A percentile compares a stretch with the other conserved stretches of the same genome.
These are phyloP conservation scores for Hylia prasina DNA, from an alignment of 2,113 vertebrate genomes.

Conservation along the genomic window DNA sequence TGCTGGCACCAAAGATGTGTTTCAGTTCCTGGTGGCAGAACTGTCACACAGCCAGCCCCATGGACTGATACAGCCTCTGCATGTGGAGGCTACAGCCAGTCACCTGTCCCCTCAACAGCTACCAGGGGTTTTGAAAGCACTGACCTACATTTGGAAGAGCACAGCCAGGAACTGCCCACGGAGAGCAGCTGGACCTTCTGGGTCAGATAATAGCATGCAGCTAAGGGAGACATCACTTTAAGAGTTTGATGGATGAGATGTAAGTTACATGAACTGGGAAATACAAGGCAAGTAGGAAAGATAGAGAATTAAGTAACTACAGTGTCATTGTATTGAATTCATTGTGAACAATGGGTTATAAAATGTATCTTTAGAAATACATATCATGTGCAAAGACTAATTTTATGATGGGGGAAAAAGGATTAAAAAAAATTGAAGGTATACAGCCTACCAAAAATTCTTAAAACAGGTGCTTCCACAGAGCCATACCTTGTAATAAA, in stretches of 20 bases:
- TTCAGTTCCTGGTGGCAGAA: slow-evolving; percentile 19
- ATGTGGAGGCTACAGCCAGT: slow-evolving; percentile 12
- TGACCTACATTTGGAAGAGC: slow-evolving; percentile 45
- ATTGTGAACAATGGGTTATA: background rate
- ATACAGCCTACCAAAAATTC: background rate
- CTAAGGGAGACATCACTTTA: background rate
- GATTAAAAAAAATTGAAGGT: background rate
- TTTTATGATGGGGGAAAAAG: background rate
- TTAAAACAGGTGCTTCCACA: background rate
- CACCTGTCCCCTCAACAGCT: background rate
- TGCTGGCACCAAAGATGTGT: background rate
- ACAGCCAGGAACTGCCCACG: background rate
- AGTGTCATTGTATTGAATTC: background rate
- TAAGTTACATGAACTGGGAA: background rate
- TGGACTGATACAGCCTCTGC: background rate
- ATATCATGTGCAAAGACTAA: background rate
- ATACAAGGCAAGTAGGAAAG: background rate
- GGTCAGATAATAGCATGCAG: background rate
- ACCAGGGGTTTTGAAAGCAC: background rate
- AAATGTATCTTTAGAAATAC: background rate
- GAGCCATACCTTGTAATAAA: background rate
- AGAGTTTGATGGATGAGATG: background rate
- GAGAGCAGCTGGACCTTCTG: slow-evolving; percentile 45
- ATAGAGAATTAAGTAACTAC: background rate
- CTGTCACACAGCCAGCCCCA: background rate